Evolutionary conservation across 2,888 invertebrate species (phyloP), one percentile per base, ranked within the genome.

Genomic region (Parnassius smintheus): DNA sequence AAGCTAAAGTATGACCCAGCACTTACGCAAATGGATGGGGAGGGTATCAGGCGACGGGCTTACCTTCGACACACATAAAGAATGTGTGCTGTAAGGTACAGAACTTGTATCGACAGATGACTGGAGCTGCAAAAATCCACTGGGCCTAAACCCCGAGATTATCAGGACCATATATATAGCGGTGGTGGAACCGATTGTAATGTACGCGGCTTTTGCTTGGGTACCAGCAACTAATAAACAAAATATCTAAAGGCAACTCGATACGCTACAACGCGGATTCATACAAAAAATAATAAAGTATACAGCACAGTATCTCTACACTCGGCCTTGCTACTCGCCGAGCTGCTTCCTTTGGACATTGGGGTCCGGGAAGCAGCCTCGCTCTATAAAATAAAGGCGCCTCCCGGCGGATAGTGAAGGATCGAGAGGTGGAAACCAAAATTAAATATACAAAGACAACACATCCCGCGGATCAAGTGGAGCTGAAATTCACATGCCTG

Each of bases 241-340:
- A 18, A 18, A 18, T 1, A 18, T 18, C 18, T 18, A 18, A 18
- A 18, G 18, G 18, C 18, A 18, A 18, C 18, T 18, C 18, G 18
- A 18, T 1, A 18, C 41, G 1, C 58, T 66, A 1, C 67, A 68
- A n/a, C 13, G 67, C 1, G 65, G 65, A 0, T 66, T 70, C 41
- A 64, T 56, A 0, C 66, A 66, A n/a, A 70, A 67, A 42, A 44
- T 68, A 0, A n/a, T n/a, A 0, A 64, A 58, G 48, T 51, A 65
- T 64, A 66, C 49, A 18, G 66, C 0, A 70, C 70, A 0, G 65
- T 64, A 7, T 70, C 70, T 2, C 62, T 69, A 9, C 64, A 65
- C 44, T 58, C 70, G n/a, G 65, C 66, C 1, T 42, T 64, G n/a
- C 4, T 61, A 0, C 48, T 70, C 46, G 41, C 70, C 4, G 18